These are phyloP conservation scores for Aplodontia rufa DNA, from an alignment of 2,113 vertebrate species.

Conservation along the genomic window DNA sequence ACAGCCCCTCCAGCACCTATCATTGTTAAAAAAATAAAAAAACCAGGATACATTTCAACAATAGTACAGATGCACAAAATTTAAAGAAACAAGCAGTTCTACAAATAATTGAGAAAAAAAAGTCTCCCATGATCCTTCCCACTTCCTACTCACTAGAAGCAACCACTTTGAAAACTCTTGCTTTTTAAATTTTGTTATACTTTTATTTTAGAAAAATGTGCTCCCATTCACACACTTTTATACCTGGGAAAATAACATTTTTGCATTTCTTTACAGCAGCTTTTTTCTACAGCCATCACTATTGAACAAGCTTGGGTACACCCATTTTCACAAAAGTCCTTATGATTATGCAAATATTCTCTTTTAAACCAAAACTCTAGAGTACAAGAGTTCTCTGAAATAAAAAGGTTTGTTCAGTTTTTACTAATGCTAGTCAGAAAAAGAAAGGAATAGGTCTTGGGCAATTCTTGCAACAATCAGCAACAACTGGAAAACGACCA, in stretches of 20 bases:
- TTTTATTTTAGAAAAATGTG: not conserved
- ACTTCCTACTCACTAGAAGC: not conserved
- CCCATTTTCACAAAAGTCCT: not conserved
- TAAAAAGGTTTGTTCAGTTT: not conserved
- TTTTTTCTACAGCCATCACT: not conserved
- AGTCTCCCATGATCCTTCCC: not conserved
- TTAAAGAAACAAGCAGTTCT: not conserved
- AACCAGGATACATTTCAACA: not conserved
- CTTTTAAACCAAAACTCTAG: not conserved
- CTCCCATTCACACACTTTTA: not conserved
- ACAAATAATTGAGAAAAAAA: not conserved
- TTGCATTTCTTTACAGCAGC: not conserved
- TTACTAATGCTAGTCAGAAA: not conserved
- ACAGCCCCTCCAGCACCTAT: too few species aligned
- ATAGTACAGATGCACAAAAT: not conserved
- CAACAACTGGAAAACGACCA: too few species aligned
- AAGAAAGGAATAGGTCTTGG: not conserved
- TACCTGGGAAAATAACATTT: not conserved
- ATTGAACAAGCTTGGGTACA: not conserved
- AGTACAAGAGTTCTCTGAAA: not conserved
- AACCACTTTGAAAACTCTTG: not conserved
- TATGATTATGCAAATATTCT: not conserved
- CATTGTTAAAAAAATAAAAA: too few species aligned
- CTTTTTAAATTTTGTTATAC: not conserved
- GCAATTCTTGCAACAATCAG: fast-evolving